phyloP scores from a whole-genome alignment of 1,140 invertebrate species.

The Stegodyphus mimosarum region DNA sequence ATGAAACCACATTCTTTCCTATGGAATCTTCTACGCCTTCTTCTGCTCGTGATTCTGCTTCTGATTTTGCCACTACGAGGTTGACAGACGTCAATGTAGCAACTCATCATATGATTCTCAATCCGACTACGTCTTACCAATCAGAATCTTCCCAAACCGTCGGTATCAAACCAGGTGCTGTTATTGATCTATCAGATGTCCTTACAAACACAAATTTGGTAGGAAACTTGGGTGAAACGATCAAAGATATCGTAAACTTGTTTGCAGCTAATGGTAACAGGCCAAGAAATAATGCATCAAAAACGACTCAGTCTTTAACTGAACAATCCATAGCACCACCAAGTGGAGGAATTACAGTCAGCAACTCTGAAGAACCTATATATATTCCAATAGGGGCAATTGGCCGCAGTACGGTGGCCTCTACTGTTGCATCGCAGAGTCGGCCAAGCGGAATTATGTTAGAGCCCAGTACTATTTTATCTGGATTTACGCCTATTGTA shows the following conservation, averaged over 20 bases:
- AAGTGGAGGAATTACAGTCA: slow-evolving; percentile 61
- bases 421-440: neutral
- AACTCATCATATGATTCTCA: slow-evolving; percentile 37
- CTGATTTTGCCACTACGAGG: slow-evolving; percentile 42
- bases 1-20: neutral
- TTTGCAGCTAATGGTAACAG: slow-evolving; percentile 62
- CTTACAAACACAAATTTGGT: slow-evolving; percentile 63
- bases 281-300: slow-evolving; percentile 13
- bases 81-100: slow-evolving; percentile 49
- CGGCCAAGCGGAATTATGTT: slow-evolving; percentile 5
- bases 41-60: slow-evolving; percentile 36
- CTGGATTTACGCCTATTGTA: slow-evolving; percentile 56
- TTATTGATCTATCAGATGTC: slow-evolving; percentile 64
- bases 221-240: slow-evolving; percentile 64
- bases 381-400: slow-evolving; percentile 63
- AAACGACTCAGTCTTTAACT: neutral
- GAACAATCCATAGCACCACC: slow-evolving; percentile 50
- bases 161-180: slow-evolving; percentile 62
- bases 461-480: slow-evolving; percentile 34
- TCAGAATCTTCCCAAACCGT: slow-evolving; percentile 41
- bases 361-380: slow-evolving; percentile 59
- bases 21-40: slow-evolving; percentile 32
- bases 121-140: slow-evolving; percentile 38
- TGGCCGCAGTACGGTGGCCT: slow-evolving; percentile 34
- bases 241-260: slow-evolving; percentile 65